Evolutionary conservation across 2,113 vertebrate genomes (phyloP).

Genomic region (Ptilorrhoa leucosticta): DNA sequence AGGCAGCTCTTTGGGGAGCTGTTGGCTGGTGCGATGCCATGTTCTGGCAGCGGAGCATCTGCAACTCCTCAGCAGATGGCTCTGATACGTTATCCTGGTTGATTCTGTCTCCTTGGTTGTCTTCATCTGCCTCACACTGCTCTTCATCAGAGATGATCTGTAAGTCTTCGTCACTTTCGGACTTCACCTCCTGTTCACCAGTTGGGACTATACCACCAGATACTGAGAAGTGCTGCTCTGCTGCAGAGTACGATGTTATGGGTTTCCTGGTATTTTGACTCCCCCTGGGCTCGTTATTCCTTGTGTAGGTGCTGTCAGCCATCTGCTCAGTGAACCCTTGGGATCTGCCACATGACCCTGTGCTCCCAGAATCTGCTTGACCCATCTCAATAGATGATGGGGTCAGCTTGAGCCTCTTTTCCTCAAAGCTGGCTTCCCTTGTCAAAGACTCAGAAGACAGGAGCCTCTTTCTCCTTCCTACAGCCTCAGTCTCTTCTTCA

Average conservation of each 20-base stretch:
- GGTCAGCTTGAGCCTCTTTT: background rate
- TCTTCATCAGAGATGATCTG: background rate
- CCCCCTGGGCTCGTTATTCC: background rate
- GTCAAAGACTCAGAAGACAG: background rate
- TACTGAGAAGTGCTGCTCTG: background rate
- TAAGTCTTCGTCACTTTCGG: fast-evolving
- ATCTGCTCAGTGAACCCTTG: background rate
- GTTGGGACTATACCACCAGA: background rate
- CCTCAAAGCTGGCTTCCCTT: background rate
- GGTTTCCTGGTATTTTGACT: background rate
- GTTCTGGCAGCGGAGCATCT: background rate
- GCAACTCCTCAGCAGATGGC: background rate
- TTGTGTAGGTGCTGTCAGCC: fast-evolving
- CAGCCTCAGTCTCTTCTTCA: background rate
- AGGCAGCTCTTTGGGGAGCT: background rate
- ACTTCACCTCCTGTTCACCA: background rate
- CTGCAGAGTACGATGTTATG: background rate
- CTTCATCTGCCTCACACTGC: background rate
- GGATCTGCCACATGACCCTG: background rate
- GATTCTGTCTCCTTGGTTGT: background rate
- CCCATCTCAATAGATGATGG: background rate
- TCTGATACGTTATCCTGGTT: background rate
- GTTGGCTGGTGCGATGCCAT: background rate
- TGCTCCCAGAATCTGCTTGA: background rate
- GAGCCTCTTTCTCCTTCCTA: background rate